Conservation (phyloP, 2,888 invertebrate genomes). For the Rhagonycha fulva region DNA sequence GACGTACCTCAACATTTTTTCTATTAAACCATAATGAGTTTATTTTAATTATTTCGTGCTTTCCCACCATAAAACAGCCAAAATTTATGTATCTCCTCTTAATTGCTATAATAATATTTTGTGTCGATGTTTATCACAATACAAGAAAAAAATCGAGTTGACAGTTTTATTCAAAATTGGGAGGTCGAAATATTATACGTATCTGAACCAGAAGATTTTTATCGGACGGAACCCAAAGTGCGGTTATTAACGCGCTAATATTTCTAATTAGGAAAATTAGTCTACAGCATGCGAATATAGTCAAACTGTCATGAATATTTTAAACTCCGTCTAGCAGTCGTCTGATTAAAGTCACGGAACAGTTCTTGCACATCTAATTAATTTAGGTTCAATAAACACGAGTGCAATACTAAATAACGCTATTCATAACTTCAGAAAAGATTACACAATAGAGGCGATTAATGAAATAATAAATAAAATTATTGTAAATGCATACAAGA, state of each 20-base stretch:
- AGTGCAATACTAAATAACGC: neutral
- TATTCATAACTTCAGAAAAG: neutral
- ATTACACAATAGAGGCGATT: neutral
- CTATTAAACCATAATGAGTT: neutral
- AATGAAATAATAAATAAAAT: neutral
- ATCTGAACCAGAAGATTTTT: neutral
- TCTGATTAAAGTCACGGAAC: slow-evolving; percentile 26
- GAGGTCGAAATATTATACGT: neutral
- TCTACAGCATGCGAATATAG: neutral
- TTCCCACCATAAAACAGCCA: neutral
- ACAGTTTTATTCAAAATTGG: neutral
- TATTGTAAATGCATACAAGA: neutral
- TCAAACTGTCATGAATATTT: slow-evolving; percentile 23
- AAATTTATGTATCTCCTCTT: neutral
- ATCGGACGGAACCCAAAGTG: neutral
- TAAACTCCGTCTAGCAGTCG: slow-evolving; percentile 28
- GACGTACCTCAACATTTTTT: slow-evolving; percentile 16
- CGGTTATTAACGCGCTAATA: neutral
- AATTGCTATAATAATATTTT: neutral
- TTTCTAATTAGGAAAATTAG: neutral
- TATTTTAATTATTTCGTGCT: neutral
- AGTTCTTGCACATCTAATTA: slow-evolving; percentile 20
- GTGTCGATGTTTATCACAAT: neutral
- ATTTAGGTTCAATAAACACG: neutral
- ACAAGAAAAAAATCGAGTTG: neutral